Evolutionary conservation across 2,797 vertebrate species (phyloP).

Genomic region (Anguilla anguilla): DNA sequence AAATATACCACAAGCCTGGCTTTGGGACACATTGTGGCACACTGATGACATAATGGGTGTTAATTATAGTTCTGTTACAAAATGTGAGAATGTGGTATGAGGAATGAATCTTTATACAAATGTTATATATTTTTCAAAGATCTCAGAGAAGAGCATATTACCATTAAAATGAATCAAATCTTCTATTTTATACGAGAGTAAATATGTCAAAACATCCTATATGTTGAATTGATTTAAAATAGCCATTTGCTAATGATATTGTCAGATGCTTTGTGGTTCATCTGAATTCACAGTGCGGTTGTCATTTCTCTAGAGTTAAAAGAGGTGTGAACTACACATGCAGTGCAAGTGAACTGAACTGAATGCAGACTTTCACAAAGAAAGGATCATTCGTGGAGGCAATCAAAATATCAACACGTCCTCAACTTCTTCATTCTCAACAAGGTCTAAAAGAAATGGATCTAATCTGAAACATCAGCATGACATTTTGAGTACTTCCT

Average conservation of each 20-base stretch:
- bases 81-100: not conserved
- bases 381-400: not conserved
- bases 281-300: not conserved
- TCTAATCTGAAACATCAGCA: slow-evolving; percentile 8
- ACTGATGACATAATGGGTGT: not conserved
- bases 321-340: not conserved
- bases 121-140: not conserved
- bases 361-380: not conserved
- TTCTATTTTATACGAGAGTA: not conserved
- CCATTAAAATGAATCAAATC: not conserved
- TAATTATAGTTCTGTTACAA: not conserved
- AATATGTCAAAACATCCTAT: not conserved
- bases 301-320: not conserved
- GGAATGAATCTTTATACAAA: not conserved
- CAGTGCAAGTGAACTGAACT: not conserved
- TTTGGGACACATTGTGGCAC: not conserved
- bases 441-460: not conserved
- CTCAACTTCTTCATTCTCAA: not conserved
- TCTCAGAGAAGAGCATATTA: not conserved
- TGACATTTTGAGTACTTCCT: slow-evolving; percentile 17
- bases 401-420: not conserved
- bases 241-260: not conserved
- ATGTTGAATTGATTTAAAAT: not conserved
- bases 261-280: not conserved
- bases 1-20: not conserved